Conservation (phyloP, 2,888 invertebrate genomes). For the Geophilus truncorum region DNA sequence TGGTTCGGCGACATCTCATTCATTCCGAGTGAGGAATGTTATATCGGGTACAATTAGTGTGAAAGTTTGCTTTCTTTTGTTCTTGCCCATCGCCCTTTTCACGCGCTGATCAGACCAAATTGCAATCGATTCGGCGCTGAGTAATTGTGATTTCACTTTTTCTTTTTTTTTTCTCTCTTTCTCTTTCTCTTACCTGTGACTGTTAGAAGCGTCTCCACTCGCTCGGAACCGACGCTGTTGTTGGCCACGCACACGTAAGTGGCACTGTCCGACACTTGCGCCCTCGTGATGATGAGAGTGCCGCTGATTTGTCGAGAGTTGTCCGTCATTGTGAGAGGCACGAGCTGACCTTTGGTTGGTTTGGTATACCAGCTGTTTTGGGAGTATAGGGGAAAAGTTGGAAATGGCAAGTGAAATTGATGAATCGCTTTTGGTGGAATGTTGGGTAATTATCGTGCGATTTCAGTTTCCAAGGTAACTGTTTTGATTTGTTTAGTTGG, state of each 20-base stretch:
- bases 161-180: too few relatives aligned
- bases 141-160: not conserved
- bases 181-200: constrained; percentile 65
- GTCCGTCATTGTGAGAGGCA: constrained; percentile 17
- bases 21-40: not conserved
- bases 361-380: constrained; percentile 30
- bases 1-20: not conserved
- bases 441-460: not conserved
- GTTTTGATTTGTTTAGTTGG: not conserved
- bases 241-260: constrained; percentile 91
- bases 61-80: not conserved
- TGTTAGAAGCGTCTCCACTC: constrained; percentile 84
- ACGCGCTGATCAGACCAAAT: not conserved
- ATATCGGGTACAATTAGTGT: not conserved
- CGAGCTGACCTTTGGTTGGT: not conserved
- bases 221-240: constrained; percentile 87
- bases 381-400: not conserved
- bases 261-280: constrained; percentile 86
- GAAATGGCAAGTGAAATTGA: not conserved
- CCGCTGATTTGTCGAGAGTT: constrained; percentile 55
- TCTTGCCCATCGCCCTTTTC: not conserved
- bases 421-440: not conserved
- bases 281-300: constrained; percentile 85
- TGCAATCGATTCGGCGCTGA: not conserved
- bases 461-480: not conserved